A percentile compares a stretch with the other conserved stretches of the same genome.
Evolutionary conservation across 2,797 vertebrate species (phyloP).

Genomic region (Siniperca scherzeri): DNA sequence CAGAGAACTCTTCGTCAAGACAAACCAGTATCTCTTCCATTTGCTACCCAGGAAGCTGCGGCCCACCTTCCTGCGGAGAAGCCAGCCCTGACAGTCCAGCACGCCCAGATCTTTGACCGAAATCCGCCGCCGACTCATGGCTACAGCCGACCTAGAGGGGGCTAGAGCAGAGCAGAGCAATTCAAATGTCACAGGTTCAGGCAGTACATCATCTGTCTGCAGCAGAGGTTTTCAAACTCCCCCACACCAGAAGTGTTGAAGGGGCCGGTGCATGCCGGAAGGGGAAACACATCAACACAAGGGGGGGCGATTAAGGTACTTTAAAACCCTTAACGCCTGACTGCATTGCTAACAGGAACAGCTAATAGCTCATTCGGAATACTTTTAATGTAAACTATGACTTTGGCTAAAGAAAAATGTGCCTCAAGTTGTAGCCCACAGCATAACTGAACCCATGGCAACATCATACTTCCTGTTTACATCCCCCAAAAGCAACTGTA

Average conservation of each 20-base stretch:
- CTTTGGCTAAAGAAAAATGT: too few relatives aligned
- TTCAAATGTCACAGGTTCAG: too few relatives aligned
- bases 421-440: not conserved
- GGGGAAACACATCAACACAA: too few relatives aligned
- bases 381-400: not conserved
- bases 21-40: slow-evolving; percentile 95
- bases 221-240: too few relatives aligned
- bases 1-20: slow-evolving; percentile 88
- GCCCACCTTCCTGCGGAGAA: slow-evolving; percentile 90
- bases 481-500: not conserved
- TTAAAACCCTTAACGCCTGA: not conserved
- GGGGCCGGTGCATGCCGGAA: too few relatives aligned
- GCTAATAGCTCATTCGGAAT: fast-evolving
- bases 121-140: slow-evolving; percentile 59
- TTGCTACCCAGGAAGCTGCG: slow-evolving; percentile 89
- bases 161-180: not conserved
- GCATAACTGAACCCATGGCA: not conserved
- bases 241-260: too few relatives aligned
- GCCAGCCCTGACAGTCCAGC: slow-evolving; percentile 91
- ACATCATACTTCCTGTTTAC: not conserved
- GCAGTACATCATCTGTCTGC: too few relatives aligned
- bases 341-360: not conserved
- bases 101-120: slow-evolving; percentile 91
- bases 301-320: not conserved
- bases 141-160: not conserved